Base-by-base conservation (phyloP, 1,140 invertebrate genomes). In the Panagrolaimus sp. region DNA sequence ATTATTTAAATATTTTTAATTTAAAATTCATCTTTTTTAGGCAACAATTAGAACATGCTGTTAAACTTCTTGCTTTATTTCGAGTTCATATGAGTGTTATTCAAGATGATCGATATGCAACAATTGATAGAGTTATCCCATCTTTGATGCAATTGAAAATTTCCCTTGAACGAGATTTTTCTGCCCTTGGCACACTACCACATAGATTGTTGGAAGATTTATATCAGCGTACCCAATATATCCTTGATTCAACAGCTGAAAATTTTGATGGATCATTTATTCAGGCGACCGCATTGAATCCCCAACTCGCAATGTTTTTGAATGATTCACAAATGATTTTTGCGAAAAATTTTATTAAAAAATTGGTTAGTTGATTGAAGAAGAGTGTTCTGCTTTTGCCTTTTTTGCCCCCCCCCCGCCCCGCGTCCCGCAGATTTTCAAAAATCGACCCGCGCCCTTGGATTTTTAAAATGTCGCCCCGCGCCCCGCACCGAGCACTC, bases 271-370 rank as follows among this genome's bases (percentile, higher is more conserved):
- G 63, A n/a, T 58, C 75, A 6, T 76, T 74, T 65, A 65, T 76
- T 28, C 48, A 74, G n/a, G 74, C 75, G 2, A 76, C 75, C 26
- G 74, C 75, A 17, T 44, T 76, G 48, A 76, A 76, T 66, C 75
- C 75, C n/a, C 75, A 76, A 45, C n/a, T 76, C 43, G 73, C 70
- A 43, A 69, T 76, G 14, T 62, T 74, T 17, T 65, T 76, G 32
- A 70, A 65, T 43, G 67, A 78, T 12, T 44, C 65, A 14, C 75
- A 76, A 43, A 48, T 76, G 43, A 47, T 21, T 12, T 32, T 43
- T 44, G 75, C 70, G 3, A 73, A 76, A 43, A 62, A 47, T 24
- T 28, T 32, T 32, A 72, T 74, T 28, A 75, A 74, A 43, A 76
- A 71, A 45, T 4, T 43, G 63, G 67, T 74, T 73, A 64, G 10